These are phyloP conservation scores for Phocides pigmalion DNA, from an alignment of 1,140 invertebrate species.

Conservation along the genomic window DNA sequence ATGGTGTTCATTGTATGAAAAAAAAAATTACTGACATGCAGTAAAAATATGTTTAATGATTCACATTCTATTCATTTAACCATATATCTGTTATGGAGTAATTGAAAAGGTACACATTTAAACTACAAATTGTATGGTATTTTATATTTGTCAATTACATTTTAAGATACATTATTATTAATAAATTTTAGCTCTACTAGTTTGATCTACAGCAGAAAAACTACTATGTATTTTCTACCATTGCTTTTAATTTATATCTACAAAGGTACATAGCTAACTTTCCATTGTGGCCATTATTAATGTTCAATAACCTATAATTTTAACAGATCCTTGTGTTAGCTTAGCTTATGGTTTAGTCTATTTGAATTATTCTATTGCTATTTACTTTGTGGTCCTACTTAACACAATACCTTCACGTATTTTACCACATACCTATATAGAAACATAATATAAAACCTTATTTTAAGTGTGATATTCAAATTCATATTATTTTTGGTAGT, in stretches of 20 bases:
- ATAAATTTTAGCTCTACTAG: conserved; percentile 66
- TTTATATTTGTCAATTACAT: conserved; percentile 70
- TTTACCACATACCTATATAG: conserved; percentile 33
- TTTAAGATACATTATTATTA: conserved; percentile 70
- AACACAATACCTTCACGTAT: conserved; percentile 14
- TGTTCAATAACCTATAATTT: conserved; percentile 3
- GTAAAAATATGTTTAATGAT: too few species aligned
- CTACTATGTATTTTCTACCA: conserved; percentile 52
- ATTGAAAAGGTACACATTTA: conserved; percentile 28
- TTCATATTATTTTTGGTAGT: conserved; percentile 20
- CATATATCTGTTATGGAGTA: too few species aligned
- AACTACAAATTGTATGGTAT: conserved; percentile 38
- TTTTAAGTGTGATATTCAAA: conserved; percentile 16
- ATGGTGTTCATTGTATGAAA: too few species aligned
- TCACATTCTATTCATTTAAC: too few species aligned
- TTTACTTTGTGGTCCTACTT: conserved; percentile 26
- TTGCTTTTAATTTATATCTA: conserved; percentile 54
- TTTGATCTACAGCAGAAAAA: conserved; percentile 68
- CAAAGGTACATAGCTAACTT: conserved; percentile 34
- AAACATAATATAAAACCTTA: conserved; percentile 36
- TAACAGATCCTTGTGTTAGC: conserved; percentile 16
- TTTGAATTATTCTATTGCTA: conserved; percentile 24
- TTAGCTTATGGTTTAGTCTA: conserved; percentile 8
- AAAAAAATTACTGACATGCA: too few species aligned
- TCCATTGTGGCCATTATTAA: conserved; percentile 5